Conservation (phyloP, 2,113 vertebrate species). For the Hemicordylus capensis region DNA sequence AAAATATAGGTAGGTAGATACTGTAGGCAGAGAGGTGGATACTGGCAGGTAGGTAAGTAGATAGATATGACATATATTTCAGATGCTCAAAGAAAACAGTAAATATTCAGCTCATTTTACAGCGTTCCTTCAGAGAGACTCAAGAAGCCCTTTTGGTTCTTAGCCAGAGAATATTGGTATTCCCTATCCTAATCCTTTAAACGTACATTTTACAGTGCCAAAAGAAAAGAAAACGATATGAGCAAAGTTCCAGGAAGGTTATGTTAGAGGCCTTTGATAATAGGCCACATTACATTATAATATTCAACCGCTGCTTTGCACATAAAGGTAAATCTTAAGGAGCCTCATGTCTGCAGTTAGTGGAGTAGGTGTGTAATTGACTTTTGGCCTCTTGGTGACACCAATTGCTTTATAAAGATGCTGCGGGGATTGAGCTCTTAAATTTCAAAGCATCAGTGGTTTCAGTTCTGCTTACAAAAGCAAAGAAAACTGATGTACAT, state of each 20-base stretch:
- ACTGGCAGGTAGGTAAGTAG: too few relatives aligned
- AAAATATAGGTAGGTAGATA: too few relatives aligned
- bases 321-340: not conserved
- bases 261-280: not conserved
- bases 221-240: not conserved
- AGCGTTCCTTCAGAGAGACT: not conserved
- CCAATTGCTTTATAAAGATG: not conserved
- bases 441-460: slow-evolving; percentile 5
- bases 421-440: not conserved
- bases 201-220: too few relatives aligned
- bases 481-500: not conserved
- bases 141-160: not conserved
- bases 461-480: slow-evolving; percentile 12
- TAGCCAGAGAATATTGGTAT: not conserved
- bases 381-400: slow-evolving; percentile 16
- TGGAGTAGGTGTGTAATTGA: not conserved
- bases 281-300: not conserved
- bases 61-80: too few relatives aligned
- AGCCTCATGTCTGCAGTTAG: slow-evolving; percentile 7
- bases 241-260: not conserved
- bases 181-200: not conserved
- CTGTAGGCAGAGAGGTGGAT: too few relatives aligned
- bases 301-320: not conserved
- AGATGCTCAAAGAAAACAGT: not conserved
- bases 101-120: not conserved